phyloP scores from a whole-genome alignment of 2,888 invertebrate genomes.

The Mamestra brassicae region DNA sequence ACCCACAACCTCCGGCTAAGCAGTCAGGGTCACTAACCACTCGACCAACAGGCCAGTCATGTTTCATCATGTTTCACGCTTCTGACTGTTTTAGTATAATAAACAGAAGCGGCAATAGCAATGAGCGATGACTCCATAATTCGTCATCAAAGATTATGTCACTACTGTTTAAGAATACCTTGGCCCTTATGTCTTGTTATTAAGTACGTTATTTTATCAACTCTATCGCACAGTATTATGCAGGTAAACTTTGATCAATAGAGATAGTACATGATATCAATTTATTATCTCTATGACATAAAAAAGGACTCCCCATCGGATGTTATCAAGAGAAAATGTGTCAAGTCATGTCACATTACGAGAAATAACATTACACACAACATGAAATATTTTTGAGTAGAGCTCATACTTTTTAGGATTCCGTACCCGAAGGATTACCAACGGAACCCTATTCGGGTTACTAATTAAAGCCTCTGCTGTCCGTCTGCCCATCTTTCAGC shows the following conservation, averaged over 20 bases:
- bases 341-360: neutral
- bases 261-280: neutral
- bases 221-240: neutral
- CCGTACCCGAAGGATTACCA: neutral
- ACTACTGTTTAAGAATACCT: neutral
- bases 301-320: neutral
- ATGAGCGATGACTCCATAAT: neutral
- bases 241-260: slow-evolving; percentile 11
- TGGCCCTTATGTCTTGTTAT: neutral
- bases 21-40: too few species aligned
- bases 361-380: neutral
- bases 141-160: neutral
- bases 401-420: neutral
- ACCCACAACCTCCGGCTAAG: too few species aligned
- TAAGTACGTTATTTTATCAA: neutral
- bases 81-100: neutral
- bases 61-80: neutral
- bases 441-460: too few species aligned
- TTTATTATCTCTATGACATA: neutral
- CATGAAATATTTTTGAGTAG: too few species aligned
- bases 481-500: too few species aligned
- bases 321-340: neutral
- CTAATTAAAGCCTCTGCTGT: too few species aligned
- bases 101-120: too few species aligned
- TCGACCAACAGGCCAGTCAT: too few species aligned